Evolutionary conservation across 2,888 invertebrate genomes (phyloP).

Genomic region (Cacoxenus indagator): DNA sequence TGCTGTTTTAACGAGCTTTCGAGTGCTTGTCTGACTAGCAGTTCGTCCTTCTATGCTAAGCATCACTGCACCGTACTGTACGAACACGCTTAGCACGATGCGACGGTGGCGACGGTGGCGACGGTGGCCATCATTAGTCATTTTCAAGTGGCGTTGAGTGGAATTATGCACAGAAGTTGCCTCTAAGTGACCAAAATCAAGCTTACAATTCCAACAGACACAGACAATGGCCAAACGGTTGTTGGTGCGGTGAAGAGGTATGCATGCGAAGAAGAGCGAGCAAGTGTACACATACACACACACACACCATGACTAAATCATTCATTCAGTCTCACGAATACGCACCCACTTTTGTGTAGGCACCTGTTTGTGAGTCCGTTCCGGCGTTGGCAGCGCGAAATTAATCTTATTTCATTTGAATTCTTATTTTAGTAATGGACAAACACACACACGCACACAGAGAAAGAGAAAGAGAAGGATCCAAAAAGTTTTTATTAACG

Average conservation of each 20-base stretch:
- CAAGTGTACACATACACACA: too few species aligned
- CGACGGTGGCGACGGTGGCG: background rate
- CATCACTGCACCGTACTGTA: too few species aligned
- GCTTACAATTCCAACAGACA: conserved; percentile 34
- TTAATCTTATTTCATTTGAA: conserved; percentile 68
- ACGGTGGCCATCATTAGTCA: conserved; percentile 56
- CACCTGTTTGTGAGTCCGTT: background rate
- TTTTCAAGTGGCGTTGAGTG: conserved; percentile 62
- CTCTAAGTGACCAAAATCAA: conserved; percentile 47
- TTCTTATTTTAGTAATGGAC: conserved; percentile 60
- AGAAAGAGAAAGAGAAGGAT: too few species aligned
- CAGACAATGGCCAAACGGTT: too few species aligned
- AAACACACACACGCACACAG: conserved; percentile 31
- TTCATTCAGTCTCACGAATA: background rate
- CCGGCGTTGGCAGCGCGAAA: conserved; percentile 35
- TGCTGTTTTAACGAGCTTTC: background rate
- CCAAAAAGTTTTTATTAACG: too few species aligned
- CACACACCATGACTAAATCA: too few species aligned
- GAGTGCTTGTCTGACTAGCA: background rate
- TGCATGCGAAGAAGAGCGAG: too few species aligned
- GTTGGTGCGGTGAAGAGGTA: too few species aligned
- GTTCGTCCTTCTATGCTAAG: background rate
- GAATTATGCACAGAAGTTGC: conserved; percentile 54
- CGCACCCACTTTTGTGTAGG: background rate
- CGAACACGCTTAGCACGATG: too few species aligned